Conservation (phyloP, 2,797 vertebrate genomes). For the Micrastur ruficollis region DNA sequence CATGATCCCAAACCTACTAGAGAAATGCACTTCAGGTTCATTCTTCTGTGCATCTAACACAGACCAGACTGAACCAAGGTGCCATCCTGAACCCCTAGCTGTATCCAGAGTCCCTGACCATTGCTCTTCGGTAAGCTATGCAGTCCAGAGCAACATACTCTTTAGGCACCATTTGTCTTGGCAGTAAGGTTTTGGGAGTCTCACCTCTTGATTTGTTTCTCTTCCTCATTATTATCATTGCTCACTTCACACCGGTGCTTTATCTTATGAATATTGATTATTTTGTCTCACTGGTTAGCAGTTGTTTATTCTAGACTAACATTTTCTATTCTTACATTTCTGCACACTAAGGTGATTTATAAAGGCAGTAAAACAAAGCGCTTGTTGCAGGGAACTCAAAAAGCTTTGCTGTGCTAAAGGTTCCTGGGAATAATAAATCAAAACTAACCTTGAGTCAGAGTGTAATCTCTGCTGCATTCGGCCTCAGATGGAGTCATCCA, state of each 20-base stretch:
- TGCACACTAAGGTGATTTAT: constrained; percentile 48
- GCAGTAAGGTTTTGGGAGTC: not conserved
- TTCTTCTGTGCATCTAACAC: not conserved
- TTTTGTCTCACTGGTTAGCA: constrained; percentile 28
- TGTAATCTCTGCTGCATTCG: not conserved
- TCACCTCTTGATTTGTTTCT: constrained; percentile 26
- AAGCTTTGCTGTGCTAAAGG: constrained; percentile 31
- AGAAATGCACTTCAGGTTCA: not conserved
- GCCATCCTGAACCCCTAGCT: not conserved
- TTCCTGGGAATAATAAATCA: constrained; percentile 50
- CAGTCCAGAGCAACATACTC: not conserved
- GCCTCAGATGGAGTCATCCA: not conserved
- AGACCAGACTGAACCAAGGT: not conserved
- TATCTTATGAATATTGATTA: constrained; percentile 61
- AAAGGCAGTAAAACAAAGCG: constrained; percentile 21
- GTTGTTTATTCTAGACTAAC: constrained; percentile 49
- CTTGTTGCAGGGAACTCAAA: constrained; percentile 3
- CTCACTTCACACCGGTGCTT: not conserved
- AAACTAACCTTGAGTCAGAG: constrained; percentile 4
- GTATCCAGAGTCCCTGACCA: not conserved
- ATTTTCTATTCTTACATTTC: constrained; percentile 18
- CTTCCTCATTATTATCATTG: not conserved
- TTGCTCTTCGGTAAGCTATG: not conserved
- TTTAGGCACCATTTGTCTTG: not conserved
- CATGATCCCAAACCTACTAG: not conserved